Conservation (phyloP, 2,888 invertebrate genomes). For the Ichneumon xanthorius region DNA sequence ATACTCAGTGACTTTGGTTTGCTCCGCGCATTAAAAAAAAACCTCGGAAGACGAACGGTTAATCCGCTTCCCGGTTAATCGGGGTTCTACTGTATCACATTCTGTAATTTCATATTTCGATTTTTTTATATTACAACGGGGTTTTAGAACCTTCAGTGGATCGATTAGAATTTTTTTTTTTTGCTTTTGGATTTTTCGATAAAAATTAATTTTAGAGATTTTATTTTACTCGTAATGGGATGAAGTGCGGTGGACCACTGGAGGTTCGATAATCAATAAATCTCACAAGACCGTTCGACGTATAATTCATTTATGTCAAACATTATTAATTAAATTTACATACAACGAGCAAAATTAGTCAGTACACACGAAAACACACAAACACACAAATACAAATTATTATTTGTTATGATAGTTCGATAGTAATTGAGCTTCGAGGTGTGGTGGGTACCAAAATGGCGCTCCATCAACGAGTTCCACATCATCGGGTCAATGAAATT, state of each 20-base stretch:
- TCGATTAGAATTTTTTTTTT: not conserved
- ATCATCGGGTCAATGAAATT: constrained; percentile 41
- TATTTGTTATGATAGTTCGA: constrained; percentile 62
- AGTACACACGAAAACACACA: constrained; percentile 44
- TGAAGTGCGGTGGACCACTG: not conserved
- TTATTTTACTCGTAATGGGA: not conserved
- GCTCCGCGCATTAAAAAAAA: no score
- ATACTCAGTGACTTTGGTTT: no score
- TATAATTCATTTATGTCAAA: constrained; percentile 45
- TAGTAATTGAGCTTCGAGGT: constrained; percentile 34
- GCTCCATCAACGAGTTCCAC: constrained; percentile 39
- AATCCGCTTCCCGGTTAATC: no score
- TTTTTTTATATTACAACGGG: not conserved
- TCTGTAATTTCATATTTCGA: not conserved
- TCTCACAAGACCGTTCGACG: constrained; percentile 23
- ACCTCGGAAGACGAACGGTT: no score
- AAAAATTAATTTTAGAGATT: not conserved
- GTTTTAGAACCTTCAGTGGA: not conserved
- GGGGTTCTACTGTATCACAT: no score
- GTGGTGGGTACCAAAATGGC: constrained; percentile 43
- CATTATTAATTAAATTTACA: constrained; percentile 50
- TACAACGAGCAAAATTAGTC: constrained; percentile 58
- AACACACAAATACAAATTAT: constrained; percentile 35
- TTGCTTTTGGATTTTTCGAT: not conserved
- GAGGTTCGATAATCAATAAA: constrained; percentile 12